A percentile compares a stretch with the other conserved stretches of the same genome.
These are phyloP conservation scores for Cromileptes altivelis DNA, from an alignment of 2,113 vertebrate species.

Conservation along the genomic window DNA sequence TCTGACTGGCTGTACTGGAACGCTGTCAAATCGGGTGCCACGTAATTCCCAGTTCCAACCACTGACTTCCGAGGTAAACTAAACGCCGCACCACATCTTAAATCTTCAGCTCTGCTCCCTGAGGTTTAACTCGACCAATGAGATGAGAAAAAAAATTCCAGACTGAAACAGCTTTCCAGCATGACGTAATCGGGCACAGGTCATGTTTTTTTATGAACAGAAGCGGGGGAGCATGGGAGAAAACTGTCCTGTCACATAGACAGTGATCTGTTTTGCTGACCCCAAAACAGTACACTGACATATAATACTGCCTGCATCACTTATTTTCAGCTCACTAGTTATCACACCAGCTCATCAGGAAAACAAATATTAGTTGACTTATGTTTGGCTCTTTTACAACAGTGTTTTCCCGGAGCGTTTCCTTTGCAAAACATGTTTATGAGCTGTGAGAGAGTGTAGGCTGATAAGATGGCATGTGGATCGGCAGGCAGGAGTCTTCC, in stretches of 20 bases:
- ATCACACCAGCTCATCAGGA: constrained; percentile 13
- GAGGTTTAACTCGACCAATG: constrained; percentile 5
- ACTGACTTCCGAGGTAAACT: no score
- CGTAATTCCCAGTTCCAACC: no score
- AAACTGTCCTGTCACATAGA: constrained; percentile 3
- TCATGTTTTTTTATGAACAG: constrained; percentile 16
- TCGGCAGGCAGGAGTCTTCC: constrained; percentile 57
- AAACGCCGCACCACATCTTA: background rate
- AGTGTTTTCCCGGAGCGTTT: constrained; percentile 26
- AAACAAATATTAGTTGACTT: background rate
- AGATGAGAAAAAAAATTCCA: background rate
- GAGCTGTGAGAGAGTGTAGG: constrained; percentile 26
- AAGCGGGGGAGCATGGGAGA: constrained; percentile 11
- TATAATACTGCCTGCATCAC: background rate
- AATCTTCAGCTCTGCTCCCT: background rate
- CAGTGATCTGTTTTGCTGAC: background rate
- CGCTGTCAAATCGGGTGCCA: no score
- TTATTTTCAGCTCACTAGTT: background rate
- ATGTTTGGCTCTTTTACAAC: constrained; percentile 30
- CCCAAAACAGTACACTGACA: constrained; percentile 15
- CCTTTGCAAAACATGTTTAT: constrained; percentile 63
- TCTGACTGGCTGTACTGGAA: no score
- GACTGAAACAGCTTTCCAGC: constrained; percentile 12
- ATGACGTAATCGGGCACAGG: background rate
- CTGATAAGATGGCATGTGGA: constrained; percentile 59